Evolutionary conservation across 2,888 invertebrate genomes (phyloP).

Genomic region (Drosophila lacicola): DNA sequence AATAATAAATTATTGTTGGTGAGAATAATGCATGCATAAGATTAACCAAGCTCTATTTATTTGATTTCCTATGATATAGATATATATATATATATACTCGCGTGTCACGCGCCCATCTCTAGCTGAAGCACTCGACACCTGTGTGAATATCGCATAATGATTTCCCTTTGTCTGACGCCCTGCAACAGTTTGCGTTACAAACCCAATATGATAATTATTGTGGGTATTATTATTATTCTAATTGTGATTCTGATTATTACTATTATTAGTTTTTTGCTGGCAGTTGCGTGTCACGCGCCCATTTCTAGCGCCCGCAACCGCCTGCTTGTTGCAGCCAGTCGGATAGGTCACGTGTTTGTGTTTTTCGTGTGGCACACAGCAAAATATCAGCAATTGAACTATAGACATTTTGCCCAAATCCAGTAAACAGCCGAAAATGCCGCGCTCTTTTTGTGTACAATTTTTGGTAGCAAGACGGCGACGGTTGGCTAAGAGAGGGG

Average conservation of each 20-base stretch:
- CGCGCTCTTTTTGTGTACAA: slow-evolving; percentile 55
- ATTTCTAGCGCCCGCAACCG: slow-evolving; percentile 26
- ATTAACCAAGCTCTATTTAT: no score
- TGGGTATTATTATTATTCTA: background rate
- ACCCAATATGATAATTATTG: background rate
- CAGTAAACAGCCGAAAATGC: slow-evolving; percentile 72
- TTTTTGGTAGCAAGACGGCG: no score
- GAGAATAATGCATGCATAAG: no score
- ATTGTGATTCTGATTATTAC: background rate
- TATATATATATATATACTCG: background rate
- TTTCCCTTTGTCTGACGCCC: background rate
- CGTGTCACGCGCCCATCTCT: slow-evolving; percentile 12
- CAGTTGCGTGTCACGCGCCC: slow-evolving; percentile 38
- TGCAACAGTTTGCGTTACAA: slow-evolving; percentile 1
- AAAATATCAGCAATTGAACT: slow-evolving; percentile 81
- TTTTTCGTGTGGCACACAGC: slow-evolving; percentile 52
- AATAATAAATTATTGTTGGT: no score
- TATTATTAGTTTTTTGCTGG: background rate
- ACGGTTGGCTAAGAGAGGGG: slow-evolving; percentile 8
- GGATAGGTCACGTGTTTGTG: slow-evolving; percentile 74
- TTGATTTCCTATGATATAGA: no score
- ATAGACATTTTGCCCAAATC: slow-evolving; percentile 77
- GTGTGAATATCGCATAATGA: background rate
- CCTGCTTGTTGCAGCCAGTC: slow-evolving; percentile 10
- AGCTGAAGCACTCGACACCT: background rate